A percentile compares a stretch with the other conserved stretches of the same genome.
These are phyloP conservation scores for Paedocypris sp. DNA, from an alignment of 2,113 vertebrate species.

Conservation along the genomic window DNA sequence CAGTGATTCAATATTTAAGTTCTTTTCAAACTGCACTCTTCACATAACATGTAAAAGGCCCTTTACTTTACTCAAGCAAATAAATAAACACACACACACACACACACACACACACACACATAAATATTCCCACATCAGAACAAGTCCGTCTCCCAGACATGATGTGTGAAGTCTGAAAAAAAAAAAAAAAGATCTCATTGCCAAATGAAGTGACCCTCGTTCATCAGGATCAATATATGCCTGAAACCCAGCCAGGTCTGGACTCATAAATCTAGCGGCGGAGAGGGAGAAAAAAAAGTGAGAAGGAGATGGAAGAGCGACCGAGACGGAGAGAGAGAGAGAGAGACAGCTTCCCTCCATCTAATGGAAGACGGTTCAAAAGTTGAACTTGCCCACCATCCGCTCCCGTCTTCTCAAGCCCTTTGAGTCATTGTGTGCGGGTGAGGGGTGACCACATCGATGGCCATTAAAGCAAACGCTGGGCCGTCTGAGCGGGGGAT, in stretches of 20 bases:
- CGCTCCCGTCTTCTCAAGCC: conserved; percentile 50
- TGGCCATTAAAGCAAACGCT: conserved; percentile 36
- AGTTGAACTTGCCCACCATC: conserved; percentile 45
- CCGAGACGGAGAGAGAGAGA: conserved; percentile 7
- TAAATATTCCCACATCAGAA: background rate
- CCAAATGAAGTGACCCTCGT: conserved; percentile 40
- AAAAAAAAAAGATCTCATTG: conserved; percentile 23
- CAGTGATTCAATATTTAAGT: too few species aligned
- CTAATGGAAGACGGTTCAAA: conserved; percentile 55
- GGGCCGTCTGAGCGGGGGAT: conserved; percentile 12
- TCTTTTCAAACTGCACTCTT: too few species aligned
- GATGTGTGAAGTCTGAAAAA: conserved; percentile 34
- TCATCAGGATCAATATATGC: conserved; percentile 42
- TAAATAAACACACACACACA: too few species aligned
- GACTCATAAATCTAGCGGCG: conserved; percentile 35
- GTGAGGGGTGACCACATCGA: conserved; percentile 37
- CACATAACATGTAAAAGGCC: too few species aligned
- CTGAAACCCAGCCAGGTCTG: conserved; percentile 23
- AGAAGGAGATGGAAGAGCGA: background rate
- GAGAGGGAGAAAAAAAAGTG: conserved; percentile 5
- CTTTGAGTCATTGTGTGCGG: conserved; percentile 53
- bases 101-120: too few species aligned
- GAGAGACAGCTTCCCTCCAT: conserved; percentile 30
- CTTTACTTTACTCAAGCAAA: too few species aligned
- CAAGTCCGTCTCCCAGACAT: conserved; percentile 7